phyloP scores from a whole-genome alignment of 2,888 invertebrate species.

The Hydriomena furcata region DNA sequence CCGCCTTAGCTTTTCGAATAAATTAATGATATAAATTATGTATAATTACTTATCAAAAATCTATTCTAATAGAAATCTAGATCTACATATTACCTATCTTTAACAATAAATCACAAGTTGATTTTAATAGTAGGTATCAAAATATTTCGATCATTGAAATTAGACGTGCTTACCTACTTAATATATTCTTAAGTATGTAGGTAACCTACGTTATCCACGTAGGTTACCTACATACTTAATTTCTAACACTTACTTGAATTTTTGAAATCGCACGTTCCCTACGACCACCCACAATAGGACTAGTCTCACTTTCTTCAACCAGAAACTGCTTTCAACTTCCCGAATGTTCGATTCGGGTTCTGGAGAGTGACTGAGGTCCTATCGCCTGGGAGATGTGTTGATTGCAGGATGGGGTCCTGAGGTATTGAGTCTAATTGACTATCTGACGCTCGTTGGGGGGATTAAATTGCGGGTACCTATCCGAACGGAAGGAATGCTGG shows the following conservation, averaged over 20 bases:
- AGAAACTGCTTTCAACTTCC: background rate
- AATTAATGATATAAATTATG: too few species aligned
- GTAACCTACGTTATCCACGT: too few species aligned
- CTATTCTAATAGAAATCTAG: too few species aligned
- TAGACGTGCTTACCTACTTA: too few species aligned
- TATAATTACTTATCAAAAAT: too few species aligned
- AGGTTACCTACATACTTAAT: too few species aligned
- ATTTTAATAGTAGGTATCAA: too few species aligned
- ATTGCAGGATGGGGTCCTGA: conserved; percentile 47
- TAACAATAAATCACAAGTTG: too few species aligned
- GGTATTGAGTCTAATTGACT: conserved; percentile 43
- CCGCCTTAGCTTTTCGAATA: too few species aligned
- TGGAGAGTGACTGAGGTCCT: conserved; percentile 5
- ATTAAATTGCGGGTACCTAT: conserved; percentile 1
- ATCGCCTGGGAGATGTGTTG: conserved; percentile 22
- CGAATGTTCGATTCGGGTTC: conserved; percentile 16
- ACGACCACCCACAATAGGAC: background rate
- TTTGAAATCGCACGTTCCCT: background rate
- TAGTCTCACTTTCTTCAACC: background rate
- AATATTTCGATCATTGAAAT: too few species aligned
- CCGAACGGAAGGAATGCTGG: conserved; percentile 19
- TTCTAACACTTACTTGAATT: background rate
- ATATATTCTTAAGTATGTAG: too few species aligned
- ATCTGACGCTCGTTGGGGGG: conserved; percentile 35
- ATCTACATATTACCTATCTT: too few species aligned